Evolutionary conservation across 2,113 vertebrate genomes (phyloP), one percentile per base, ranked within the genome.

Genomic region (Labeo catla): DNA sequence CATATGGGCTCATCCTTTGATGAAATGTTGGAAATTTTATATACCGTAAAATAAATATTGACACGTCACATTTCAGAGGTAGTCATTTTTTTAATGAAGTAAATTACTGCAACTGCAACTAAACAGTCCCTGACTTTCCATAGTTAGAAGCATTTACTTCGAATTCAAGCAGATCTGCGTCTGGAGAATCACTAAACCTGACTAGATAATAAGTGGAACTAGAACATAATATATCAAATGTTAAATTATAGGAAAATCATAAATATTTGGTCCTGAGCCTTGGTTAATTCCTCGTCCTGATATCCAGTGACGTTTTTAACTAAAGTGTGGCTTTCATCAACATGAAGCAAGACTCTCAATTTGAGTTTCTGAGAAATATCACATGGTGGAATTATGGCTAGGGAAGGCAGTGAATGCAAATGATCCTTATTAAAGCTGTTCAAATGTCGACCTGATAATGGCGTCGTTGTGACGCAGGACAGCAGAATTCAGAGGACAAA

Each of bases 361-460:
- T 9, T n/a, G 28, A 59, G 23, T 72, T 73, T 8, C 15, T 36
- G 12, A 52, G 23, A 34, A 47, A 49, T 52, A 16, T 83, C 34
- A 54, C 23, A 73, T 15, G 57, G 49, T 57, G 65, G 16, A 81
- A 76, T 61, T 39, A 72, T 52, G 76, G 19, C 61, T 23, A 59
- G 21, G 6, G 4, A 80, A 73, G 65, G 66, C 79, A 45, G 57
- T 82, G 70, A 89, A 89, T 83, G 63, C 78, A 82, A 87, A 89
- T 85, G 19, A 81, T 76, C 36, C 59, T 34, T 70, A 65, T 76
- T 70, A 85, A 82, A 61, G 85, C 57, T 45, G 72, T 52, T 52
- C 45, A 84, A 86, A 88, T 84, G 81, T 86, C 81, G 39, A 61
- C 10, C 85, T 84, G 77, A 84, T 85, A 76, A 86, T 89, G 39